phyloP scores from a whole-genome alignment of 2,113 vertebrate species.

The Deroptyus accipitrinus region DNA sequence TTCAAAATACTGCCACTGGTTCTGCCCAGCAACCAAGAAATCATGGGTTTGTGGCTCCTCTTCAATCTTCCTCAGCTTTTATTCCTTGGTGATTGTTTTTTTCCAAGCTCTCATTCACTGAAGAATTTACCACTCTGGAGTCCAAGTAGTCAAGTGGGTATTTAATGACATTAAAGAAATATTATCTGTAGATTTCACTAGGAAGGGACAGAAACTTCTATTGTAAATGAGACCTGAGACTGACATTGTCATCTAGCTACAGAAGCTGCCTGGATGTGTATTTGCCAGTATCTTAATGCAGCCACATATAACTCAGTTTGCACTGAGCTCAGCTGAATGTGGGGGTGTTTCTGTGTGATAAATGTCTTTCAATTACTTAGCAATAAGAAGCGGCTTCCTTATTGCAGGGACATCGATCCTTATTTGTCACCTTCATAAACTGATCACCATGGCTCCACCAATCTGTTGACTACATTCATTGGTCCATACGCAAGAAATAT shows the following conservation, averaged over 20 bases:
- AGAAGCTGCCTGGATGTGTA: neutral
- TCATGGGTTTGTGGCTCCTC: neutral
- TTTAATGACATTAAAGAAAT: neutral
- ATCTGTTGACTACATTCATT: neutral
- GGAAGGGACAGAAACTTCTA: neutral
- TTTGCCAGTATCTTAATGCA: neutral
- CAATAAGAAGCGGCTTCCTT: constrained; percentile 25
- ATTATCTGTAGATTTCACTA: neutral
- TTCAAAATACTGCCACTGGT: neutral
- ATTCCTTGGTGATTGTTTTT: neutral
- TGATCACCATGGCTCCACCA: neutral
- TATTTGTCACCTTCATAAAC: constrained; percentile 27
- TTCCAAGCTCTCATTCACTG: neutral
- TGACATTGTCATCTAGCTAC: neutral
- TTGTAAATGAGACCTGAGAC: neutral
- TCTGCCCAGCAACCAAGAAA: neutral
- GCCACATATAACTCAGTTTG: neutral
- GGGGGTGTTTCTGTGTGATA: neutral
- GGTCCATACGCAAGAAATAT: neutral
- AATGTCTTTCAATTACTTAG: constrained; percentile 25
- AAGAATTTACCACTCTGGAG: neutral
- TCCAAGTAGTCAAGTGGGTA: neutral
- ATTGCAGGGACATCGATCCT: neutral
- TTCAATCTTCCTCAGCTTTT: neutral
- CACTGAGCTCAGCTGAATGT: neutral